Evolutionary conservation across 2,888 invertebrate species (phyloP), one percentile per base, ranked within the genome.

Genomic region (Cataglyphis rosenhaueri): DNA sequence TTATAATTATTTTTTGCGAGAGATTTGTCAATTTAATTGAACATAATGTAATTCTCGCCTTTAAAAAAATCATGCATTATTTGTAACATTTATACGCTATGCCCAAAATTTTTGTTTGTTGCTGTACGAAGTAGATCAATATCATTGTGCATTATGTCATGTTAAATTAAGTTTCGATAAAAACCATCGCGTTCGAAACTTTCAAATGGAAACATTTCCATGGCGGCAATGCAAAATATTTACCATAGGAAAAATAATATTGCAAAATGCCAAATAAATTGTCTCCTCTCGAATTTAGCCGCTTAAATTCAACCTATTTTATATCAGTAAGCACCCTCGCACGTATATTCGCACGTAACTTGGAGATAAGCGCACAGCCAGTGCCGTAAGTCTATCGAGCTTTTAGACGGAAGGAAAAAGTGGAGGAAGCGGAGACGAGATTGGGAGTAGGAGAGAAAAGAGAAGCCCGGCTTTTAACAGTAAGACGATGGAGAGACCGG

Each of bases 381-480:
- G 59, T 57, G 44, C 62, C 35, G 78, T 79, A 79, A 79, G 78
- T 79, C 78, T 79, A 81, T 81, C 74, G 81, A 21, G 75, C 61
- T 84, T 79, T 76, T 61, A 82, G 83, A 73, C 65, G 71, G 65
- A 25, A 25, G 25, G 48, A 82, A 82, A 65, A 83, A 68, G 68
- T 65, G 55, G 81, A 75, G 78, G 74, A 83, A 82, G 74, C 73
- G 68, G 68, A 75, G 79, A 66, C 66, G 82, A 76, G 62, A 75
- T 74, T 62, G 82, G 81, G 82, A 84, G 82, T 48, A 52, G 48
- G 64, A 68, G 82, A 75, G 59, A 82, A 82, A 81, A 66, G 79
- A 82, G 84, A 84, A 85, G 55, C 65, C 66, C 44, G 85, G 87
- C 88, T 87, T 85, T 87, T 85, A 89, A 84, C 82, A 82, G 84